Percentiles rank a stretch among this genome's conserved stretches.
Evolutionary conservation across 2,888 invertebrate genomes (phyloP).

Genomic region (Exocentrus adspersus): DNA sequence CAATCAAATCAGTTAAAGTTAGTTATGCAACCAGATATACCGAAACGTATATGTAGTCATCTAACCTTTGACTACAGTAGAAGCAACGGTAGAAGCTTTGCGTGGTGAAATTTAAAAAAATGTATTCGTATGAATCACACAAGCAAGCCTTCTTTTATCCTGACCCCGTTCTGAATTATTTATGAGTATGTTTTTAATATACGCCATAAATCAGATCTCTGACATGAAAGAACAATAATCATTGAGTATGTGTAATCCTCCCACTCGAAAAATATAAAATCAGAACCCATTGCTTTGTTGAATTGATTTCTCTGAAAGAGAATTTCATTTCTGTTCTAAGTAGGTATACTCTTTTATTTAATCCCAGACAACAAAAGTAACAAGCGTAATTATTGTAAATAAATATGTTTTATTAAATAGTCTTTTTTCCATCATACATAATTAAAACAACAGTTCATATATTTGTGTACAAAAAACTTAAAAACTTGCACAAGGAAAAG

Average conservation of each 20-base stretch:
- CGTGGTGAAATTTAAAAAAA: too few relatives aligned
- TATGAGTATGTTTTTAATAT: constrained; percentile 1
- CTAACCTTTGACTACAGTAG: too few relatives aligned
- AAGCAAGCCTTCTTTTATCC: not conserved
- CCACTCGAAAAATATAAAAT: not conserved
- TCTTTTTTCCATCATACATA: constrained; percentile 12
- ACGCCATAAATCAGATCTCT: not conserved
- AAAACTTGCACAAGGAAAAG: not conserved
- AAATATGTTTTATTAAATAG: constrained; percentile 22
- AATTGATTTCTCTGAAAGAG: not conserved
- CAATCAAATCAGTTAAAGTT: too few relatives aligned
- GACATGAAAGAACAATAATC: not conserved
- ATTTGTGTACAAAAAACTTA: constrained; percentile 1
- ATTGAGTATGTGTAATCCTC: not conserved
- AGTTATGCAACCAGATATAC: not conserved
- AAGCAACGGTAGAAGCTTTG: too few relatives aligned
- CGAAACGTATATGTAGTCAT: too few relatives aligned
- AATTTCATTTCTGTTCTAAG: too few relatives aligned
- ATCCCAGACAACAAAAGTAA: not conserved
- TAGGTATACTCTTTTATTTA: too few relatives aligned
- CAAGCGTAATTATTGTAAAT: not conserved
- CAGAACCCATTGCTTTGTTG: not conserved
- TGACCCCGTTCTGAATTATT: not conserved
- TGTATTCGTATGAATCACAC: not conserved
- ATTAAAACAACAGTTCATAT: constrained; percentile 17